Percentiles rank a stretch among this genome's conserved stretches.
Conservation (phyloP, 2,888 invertebrate genomes). For the Pyrochroa serraticornis region DNA sequence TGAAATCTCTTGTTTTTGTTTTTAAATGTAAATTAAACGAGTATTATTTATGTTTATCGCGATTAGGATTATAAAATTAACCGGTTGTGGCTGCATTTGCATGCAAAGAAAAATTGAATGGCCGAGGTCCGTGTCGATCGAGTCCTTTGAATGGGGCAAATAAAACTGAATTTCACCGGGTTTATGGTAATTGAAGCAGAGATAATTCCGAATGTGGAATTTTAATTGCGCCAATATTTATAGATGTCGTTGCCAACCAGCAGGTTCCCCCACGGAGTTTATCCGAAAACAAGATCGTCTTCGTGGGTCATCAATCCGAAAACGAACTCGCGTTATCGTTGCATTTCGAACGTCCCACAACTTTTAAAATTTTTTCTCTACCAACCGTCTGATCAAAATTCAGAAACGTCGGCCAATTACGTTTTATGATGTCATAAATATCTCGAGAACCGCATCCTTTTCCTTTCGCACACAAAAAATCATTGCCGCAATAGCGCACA, state of each 20-base stretch:
- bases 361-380: conserved; percentile 8
- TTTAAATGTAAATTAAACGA: conserved; percentile 26
- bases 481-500: not conserved
- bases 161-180: conserved; percentile 27
- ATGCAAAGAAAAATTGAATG: conserved; percentile 17
- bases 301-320: no score
- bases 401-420: conserved; percentile 4
- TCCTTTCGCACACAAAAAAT: conserved; percentile 17
- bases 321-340: not conserved
- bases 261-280: not conserved
- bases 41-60: conserved; percentile 27
- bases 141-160: conserved; percentile 3
- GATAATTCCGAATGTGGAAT: conserved; percentile 31
- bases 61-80: conserved; percentile 28
- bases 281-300: no score
- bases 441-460: conserved; percentile 18
- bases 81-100: conserved; percentile 10
- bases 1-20: conserved; percentile 8
- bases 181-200: conserved; percentile 31
- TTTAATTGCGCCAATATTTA: conserved; percentile 33
- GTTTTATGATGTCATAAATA: conserved; percentile 12
- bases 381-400: conserved; percentile 8
- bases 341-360: not conserved
- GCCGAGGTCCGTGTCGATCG: no score
- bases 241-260: conserved; percentile 21